phyloP scores from a whole-genome alignment of 2,888 invertebrate species.

The Drosophila algonquin region DNA sequence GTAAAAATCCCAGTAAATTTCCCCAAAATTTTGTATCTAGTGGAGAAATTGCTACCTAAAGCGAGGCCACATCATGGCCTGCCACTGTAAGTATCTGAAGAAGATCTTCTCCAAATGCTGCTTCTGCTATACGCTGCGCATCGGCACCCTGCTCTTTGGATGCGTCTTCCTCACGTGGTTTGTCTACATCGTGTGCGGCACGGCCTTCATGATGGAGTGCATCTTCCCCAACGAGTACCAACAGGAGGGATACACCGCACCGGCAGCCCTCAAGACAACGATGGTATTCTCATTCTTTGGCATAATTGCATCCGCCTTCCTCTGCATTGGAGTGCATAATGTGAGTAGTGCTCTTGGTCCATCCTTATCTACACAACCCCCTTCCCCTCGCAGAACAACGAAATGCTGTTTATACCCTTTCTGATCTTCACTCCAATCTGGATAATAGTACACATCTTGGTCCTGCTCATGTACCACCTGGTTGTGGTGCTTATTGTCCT shows the following conservation, averaged over 20 bases:
- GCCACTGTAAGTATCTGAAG: constrained; percentile 57
- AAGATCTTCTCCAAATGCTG: constrained; percentile 56
- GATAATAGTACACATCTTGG: constrained; percentile 47
- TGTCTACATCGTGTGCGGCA: constrained; percentile 55
- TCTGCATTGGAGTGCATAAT: constrained; percentile 67
- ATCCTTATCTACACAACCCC: no score
- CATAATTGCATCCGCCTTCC: constrained; percentile 44
- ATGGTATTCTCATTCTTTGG: constrained; percentile 65
- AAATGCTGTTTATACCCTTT: constrained; percentile 61
- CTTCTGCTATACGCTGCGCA: constrained; percentile 50
- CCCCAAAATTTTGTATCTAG: no score
- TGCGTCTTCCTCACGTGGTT: constrained; percentile 65
- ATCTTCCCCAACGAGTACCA: constrained; percentile 66
- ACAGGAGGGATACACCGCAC: not conserved
- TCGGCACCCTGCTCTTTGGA: constrained; percentile 54
- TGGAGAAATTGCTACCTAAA: not conserved
- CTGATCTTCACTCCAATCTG: constrained; percentile 51
- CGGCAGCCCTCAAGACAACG: constrained; percentile 62
- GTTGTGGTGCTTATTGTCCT: constrained; percentile 45
- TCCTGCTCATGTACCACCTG: constrained; percentile 47
- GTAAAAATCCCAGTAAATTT: not conserved
- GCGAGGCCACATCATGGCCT: constrained; percentile 46
- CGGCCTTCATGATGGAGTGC: constrained; percentile 65
- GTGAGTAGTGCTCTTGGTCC: constrained; percentile 34
- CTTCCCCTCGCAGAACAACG: constrained; percentile 57